Conservation (phyloP, 37 sponge, comb jelly and placozoan genomes). For the Dysidea cf. avara region DNA sequence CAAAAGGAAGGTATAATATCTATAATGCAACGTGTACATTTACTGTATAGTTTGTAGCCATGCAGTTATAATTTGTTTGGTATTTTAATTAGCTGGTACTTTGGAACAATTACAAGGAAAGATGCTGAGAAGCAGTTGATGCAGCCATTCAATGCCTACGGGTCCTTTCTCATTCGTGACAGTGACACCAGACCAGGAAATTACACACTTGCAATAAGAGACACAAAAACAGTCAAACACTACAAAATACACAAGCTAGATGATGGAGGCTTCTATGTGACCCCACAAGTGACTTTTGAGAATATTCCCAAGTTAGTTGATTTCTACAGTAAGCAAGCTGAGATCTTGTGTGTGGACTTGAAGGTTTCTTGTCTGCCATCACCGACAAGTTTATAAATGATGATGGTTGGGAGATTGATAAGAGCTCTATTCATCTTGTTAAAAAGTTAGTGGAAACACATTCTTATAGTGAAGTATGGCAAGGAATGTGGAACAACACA, state of each 20-base stretch:
- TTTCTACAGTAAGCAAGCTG: constrained; percentile 76
- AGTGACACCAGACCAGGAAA: constrained; percentile 94
- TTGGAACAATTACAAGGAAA: constrained; percentile 85
- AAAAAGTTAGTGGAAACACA: constrained; percentile 82
- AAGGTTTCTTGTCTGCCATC: constrained; percentile 55
- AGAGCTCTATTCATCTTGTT: constrained; percentile 56
- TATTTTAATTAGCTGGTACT: constrained; percentile 98
- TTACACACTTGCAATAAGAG: constrained; percentile 86
- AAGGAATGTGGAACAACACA: constrained; percentile 93
- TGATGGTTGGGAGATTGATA: constrained; percentile 95
- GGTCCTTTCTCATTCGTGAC: too few species aligned
- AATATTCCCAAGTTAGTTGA: too few species aligned
- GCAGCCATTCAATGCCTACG: too few species aligned
- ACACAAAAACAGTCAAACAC: constrained; percentile 80
- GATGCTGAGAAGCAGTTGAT: constrained; percentile 99
- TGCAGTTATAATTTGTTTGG: too few species aligned
- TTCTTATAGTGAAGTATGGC: constrained; percentile 94
- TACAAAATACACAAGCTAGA: too few species aligned
- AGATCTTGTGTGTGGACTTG: constrained; percentile 76
- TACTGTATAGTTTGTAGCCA: too few species aligned
- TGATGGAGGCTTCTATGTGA: constrained; percentile 82
- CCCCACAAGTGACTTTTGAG: constrained; percentile 66
- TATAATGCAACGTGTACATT: too few species aligned
- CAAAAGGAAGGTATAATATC: too few species aligned
- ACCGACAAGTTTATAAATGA: constrained; percentile 90